Percentiles rank a stretch among this genome's conserved stretches.
Conservation (phyloP, 2,888 invertebrate species). For the Aporophyla lueneburgensis region DNA sequence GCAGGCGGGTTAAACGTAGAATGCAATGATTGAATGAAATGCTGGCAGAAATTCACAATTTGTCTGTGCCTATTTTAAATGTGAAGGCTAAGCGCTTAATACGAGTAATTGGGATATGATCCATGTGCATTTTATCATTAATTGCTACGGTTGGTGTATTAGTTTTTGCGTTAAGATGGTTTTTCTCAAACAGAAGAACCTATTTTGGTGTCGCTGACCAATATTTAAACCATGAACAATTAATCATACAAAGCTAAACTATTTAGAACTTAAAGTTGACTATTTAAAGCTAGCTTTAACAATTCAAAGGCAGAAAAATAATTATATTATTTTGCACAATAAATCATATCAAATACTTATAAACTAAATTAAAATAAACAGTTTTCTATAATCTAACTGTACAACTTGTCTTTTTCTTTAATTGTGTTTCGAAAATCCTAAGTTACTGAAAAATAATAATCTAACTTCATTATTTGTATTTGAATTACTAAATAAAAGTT, state of each 20-base stretch:
- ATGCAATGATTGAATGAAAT: too few species aligned
- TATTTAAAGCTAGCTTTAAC: not conserved
- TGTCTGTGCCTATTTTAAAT: too few species aligned
- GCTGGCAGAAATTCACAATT: too few species aligned
- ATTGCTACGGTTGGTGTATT: not conserved
- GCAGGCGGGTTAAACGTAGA: too few species aligned
- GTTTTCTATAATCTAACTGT: not conserved
- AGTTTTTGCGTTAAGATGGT: not conserved
- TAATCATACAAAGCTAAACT: not conserved
- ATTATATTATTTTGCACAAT: not conserved
- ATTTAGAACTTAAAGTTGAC: not conserved
- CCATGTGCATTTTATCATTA: not conserved
- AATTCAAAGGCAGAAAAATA: not conserved
- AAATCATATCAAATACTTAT: not conserved
- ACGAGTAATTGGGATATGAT: too few species aligned
- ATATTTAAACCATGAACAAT: not conserved
- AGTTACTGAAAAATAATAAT: slow-evolving; percentile 6
- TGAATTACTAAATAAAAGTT: slow-evolving; percentile 9
- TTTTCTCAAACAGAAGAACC: not conserved
- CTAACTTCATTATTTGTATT: slow-evolving; percentile 30
- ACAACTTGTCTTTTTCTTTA: slow-evolving; percentile 10
- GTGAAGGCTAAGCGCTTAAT: too few species aligned
- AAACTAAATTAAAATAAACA: not conserved
- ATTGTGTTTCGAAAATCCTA: not conserved
- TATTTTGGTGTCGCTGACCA: not conserved